Evolutionary conservation across 2,888 invertebrate species (phyloP).

Genomic region (Eupithecia abbreviata): DNA sequence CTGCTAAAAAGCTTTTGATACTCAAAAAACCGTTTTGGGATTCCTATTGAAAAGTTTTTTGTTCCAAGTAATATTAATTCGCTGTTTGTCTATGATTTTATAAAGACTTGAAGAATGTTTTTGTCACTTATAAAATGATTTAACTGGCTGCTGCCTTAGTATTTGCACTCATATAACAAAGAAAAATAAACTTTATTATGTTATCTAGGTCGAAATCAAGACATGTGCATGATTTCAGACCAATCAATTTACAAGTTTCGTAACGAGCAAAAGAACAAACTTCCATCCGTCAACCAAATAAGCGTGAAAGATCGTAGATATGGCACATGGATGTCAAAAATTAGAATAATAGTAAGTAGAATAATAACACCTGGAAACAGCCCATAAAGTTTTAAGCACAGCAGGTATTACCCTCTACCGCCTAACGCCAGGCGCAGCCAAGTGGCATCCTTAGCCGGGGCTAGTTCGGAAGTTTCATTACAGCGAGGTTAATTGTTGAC

Average conservation of each 20-base stretch:
- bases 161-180: neutral
- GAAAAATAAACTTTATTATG: too few relatives aligned
- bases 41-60: neutral
- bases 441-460: conserved; percentile 47
- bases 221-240: neutral
- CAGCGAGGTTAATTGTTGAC: conserved; percentile 79
- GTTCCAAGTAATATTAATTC: neutral
- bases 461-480: conserved; percentile 81
- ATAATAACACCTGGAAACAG: neutral
- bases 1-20: neutral
- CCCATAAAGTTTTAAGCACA: neutral
- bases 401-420: conserved; percentile 2
- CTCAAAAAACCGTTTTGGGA: neutral
- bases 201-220: too few relatives aligned
- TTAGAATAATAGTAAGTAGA: neutral
- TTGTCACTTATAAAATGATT: neutral
- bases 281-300: neutral
- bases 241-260: neutral
- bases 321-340: neutral
- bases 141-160: neutral
- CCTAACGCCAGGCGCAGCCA: conserved; percentile 15
- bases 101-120: neutral
- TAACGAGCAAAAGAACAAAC: neutral
- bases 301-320: neutral
- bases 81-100: neutral